phyloP scores from a whole-genome alignment of 2,113 vertebrate species.

The Notiomystis cincta region DNA sequence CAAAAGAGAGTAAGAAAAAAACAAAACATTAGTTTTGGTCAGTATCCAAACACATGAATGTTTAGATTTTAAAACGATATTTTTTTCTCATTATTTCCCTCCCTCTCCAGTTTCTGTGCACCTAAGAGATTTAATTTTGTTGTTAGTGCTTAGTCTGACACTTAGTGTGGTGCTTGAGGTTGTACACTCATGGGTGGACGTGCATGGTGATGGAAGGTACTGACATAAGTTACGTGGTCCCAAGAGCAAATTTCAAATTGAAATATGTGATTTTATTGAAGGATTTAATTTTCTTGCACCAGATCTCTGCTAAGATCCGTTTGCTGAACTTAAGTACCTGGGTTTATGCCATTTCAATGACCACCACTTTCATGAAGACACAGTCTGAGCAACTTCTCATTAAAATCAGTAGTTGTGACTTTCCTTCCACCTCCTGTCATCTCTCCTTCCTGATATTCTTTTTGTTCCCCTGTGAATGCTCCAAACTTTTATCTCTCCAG shows the following conservation, averaged over 20 bases:
- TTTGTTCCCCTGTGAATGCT: not conserved
- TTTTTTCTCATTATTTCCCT: not conserved
- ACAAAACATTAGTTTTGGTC: not conserved
- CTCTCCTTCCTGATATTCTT: not conserved
- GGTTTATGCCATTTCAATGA: not conserved
- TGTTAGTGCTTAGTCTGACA: not conserved
- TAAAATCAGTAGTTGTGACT: not conserved
- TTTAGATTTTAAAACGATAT: accelerated
- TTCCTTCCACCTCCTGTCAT: not conserved
- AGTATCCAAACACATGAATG: not conserved
- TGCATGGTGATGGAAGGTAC: not conserved
- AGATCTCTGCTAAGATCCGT: not conserved
- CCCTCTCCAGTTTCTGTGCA: not conserved
- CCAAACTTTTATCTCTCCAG: not conserved
- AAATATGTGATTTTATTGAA: not conserved
- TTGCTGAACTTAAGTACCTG: not conserved
- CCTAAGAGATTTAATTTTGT: not conserved
- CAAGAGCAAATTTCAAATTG: not conserved
- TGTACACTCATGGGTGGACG: not conserved
- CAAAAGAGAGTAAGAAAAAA: not conserved
- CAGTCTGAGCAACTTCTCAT: not conserved
- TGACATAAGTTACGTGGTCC: not conserved
- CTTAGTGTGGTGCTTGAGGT: accelerated
- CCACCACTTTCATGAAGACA: not conserved
- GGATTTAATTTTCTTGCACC: not conserved